Conservation (phyloP, 2,797 vertebrate species). For the Enteromius thamalakanensis region DNA sequence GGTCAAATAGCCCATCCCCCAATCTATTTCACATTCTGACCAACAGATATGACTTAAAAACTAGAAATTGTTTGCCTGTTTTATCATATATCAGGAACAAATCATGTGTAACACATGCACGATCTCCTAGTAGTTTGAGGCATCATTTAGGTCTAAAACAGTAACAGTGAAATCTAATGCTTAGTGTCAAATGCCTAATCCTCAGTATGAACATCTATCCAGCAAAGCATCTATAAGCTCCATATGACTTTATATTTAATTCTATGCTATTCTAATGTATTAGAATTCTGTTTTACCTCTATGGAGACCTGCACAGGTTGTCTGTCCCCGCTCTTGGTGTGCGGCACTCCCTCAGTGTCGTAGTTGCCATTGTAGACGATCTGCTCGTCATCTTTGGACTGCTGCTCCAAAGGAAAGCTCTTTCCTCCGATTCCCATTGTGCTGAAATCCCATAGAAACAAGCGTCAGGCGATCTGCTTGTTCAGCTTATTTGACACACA, state of each 20-base stretch:
- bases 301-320: conserved; percentile 95
- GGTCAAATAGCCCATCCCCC: not conserved
- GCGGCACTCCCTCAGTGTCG: conserved; percentile 93
- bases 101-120: not conserved
- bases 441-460: conserved; percentile 69
- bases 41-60: not conserved
- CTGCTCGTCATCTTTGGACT: conserved; percentile 84
- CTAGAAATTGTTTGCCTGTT: not conserved
- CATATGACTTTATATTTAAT: not conserved
- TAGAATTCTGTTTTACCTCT: conserved; percentile 77
- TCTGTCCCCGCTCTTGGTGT: conserved; percentile 96
- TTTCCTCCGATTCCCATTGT: conserved; percentile 91
- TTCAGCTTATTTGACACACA: not conserved
- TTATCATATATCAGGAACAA: not conserved
- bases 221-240: not conserved
- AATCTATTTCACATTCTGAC: not conserved
- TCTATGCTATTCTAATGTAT: not conserved
- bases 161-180: too few species aligned
- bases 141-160: too few species aligned
- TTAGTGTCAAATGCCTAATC: not conserved
- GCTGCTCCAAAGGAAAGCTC: conserved; percentile 88
- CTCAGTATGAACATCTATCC: not conserved
- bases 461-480: not conserved
- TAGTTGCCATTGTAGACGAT: conserved; percentile 87
- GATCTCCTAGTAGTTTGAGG: not conserved